Conservation (phyloP, 2,113 vertebrate species). For the Ranitomeya imitator region DNA sequence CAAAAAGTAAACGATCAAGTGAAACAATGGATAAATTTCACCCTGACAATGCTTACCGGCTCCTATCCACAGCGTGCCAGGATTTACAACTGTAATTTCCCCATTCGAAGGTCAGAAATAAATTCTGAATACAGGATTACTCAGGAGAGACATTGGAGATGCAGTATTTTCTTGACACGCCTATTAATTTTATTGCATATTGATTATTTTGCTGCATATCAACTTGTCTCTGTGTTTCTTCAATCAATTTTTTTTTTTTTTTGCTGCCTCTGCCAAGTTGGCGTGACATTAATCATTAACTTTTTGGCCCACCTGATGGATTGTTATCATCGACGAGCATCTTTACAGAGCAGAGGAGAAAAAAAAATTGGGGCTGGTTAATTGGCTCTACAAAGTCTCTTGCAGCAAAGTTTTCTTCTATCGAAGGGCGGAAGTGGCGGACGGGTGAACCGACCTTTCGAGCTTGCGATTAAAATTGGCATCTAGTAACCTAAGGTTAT, state of each 20-base stretch:
- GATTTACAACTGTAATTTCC: slow-evolving; percentile 51
- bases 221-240: slow-evolving; percentile 50
- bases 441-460: not conserved
- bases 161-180: slow-evolving; percentile 52
- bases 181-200: slow-evolving; percentile 58
- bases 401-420: not conserved
- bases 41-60: slow-evolving; percentile 28
- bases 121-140: slow-evolving; percentile 39
- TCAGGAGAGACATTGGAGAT: slow-evolving; percentile 48
- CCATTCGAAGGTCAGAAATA: slow-evolving; percentile 49
- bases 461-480: not conserved
- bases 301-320: slow-evolving; percentile 20
- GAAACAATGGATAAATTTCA: slow-evolving; percentile 34
- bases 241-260: slow-evolving; percentile 39
- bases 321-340: not conserved
- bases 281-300: slow-evolving; percentile 44
- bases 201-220: slow-evolving; percentile 56
- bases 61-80: slow-evolving; percentile 15
- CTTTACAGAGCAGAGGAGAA: not conserved
- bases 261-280: slow-evolving; percentile 19
- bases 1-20: slow-evolving; percentile 1
- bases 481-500: not conserved
- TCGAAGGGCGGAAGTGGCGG: not conserved
- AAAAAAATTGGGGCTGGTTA: not conserved
- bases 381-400: slow-evolving; percentile 5